Evolutionary conservation across 2,113 vertebrate genomes (phyloP), one percentile per base, ranked within the genome.

Genomic region (Trogon surrucura): DNA sequence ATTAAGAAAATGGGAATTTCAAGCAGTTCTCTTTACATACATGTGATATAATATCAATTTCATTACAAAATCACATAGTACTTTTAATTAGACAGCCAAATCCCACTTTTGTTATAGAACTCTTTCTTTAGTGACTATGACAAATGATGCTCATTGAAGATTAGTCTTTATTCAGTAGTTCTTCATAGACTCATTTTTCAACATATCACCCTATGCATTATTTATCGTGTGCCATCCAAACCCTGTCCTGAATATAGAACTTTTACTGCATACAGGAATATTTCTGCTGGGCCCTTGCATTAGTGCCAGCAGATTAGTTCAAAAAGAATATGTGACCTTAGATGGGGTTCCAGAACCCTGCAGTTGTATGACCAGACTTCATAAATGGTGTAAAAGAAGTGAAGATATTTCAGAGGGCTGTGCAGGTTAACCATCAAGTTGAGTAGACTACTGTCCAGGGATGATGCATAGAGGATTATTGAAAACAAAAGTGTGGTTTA

Each of bases 141-240:
- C 4, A 91, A 91, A 93, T 93, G 50, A 38, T 53, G 18, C 34
- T 93, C 73, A 67, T 20, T 75, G 83, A 60, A 89, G 38, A 75
- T 13, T 62, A 23, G 71, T 88, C 74, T 72, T 95, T 93, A 77
- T 95, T 53, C 58, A 47, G 56, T 56, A 29, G n/a, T n/a, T 93
- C 64, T 60, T 85, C 82, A 60, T 30, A 82, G 67, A 51, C 47
- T 93, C 85, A 53, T 93, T 91, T 89, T 91, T 91, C 85, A 85
- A 18, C 66, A n/a, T 64, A 85, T 70, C 38, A 66, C 36, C 9
- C 5, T n/a, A 78, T 95, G 54, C 78, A 96, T 94, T 85, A 88
- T 96, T 96, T 88, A 95, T 51, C n/a, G 9, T 34, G 11, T 56
- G 38, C 85, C 38, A 77, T 83, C 64, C 48, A 78, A 83, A n/a